Evolutionary conservation across 2,113 vertebrate species (phyloP).

Genomic region (Psittacula cyanocephala): DNA sequence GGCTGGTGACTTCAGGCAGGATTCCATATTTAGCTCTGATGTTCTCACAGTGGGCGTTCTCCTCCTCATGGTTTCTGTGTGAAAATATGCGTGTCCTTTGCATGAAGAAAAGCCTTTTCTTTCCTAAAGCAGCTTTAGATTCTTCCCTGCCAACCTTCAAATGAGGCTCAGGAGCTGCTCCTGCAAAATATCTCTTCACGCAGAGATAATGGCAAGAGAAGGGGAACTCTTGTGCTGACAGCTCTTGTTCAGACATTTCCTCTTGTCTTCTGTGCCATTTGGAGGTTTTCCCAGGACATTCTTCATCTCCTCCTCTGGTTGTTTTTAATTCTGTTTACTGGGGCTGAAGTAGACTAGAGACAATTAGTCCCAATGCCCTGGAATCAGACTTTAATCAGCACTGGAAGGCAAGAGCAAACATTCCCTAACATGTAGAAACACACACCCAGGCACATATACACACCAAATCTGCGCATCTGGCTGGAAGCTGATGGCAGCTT

Average conservation of each 20-base stretch:
- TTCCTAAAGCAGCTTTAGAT: background rate
- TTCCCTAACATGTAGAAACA: background rate
- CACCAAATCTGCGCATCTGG: background rate
- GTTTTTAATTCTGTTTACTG: slow-evolving; percentile 62
- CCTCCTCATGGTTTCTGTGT: background rate
- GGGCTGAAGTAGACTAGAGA: slow-evolving; percentile 46
- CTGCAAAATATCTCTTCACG: background rate
- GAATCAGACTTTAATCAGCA: slow-evolving; percentile 53
- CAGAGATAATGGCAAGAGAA: background rate
- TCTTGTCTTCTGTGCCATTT: slow-evolving; percentile 30
- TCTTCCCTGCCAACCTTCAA: background rate
- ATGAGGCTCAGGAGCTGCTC: background rate
- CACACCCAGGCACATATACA: background rate
- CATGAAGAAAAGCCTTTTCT: background rate
- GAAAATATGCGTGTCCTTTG: background rate
- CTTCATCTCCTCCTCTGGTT: slow-evolving; percentile 54
- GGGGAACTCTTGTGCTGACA: slow-evolving; percentile 29
- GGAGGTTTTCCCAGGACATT: slow-evolving; percentile 67
- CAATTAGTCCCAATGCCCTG: slow-evolving; percentile 51
- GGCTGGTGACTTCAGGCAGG: background rate
- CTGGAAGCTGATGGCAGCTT: background rate
- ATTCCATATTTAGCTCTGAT: background rate
- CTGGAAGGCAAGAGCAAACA: slow-evolving; percentile 34
- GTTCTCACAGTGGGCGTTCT: background rate
- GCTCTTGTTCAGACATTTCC: slow-evolving; percentile 46